Evolutionary conservation across 2,797 vertebrate species (phyloP).

Genomic region (Neoniphon sammara): DNA sequence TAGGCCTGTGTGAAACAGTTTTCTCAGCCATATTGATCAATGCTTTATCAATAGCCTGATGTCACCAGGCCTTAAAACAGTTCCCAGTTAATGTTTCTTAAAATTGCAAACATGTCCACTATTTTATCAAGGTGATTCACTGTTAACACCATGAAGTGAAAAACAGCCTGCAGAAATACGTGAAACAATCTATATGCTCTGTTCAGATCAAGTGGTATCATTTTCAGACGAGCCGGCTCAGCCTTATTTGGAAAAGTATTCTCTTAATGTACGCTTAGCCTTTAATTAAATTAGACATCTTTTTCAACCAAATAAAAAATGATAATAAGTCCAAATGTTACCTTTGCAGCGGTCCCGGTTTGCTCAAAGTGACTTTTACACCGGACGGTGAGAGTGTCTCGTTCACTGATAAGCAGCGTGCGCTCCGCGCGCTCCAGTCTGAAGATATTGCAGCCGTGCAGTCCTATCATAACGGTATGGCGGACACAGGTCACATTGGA

Average conservation of each 20-base stretch:
- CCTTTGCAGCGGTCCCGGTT: conserved; percentile 43
- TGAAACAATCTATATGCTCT: not conserved
- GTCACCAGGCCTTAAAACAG: not conserved
- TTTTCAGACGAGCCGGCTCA: not conserved
- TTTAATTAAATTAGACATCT: no score
- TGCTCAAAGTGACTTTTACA: conserved; percentile 57
- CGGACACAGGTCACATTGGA: conserved; percentile 76
- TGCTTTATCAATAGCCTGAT: conserved; percentile 17
- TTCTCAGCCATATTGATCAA: not conserved
- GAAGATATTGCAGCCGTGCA: conserved; percentile 69
- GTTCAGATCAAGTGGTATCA: not conserved
- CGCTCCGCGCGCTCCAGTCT: conserved; percentile 8
- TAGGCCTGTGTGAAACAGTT: no score
- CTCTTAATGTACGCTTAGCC: fast-evolving
- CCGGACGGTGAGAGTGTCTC: conserved; percentile 23
- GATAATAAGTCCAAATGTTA: conserved; percentile 30
- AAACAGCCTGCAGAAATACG: not conserved
- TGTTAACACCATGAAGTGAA: no score
- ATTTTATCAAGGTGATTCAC: no score
- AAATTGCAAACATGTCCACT: not conserved
- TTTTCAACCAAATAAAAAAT: not conserved
- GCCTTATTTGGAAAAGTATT: no score
- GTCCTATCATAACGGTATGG: conserved; percentile 64
- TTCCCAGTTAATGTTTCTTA: conserved; percentile 29
- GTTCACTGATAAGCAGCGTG: conserved; percentile 31